phyloP scores from a whole-genome alignment of 2,797 vertebrate species.

The Coilia nasus region DNA sequence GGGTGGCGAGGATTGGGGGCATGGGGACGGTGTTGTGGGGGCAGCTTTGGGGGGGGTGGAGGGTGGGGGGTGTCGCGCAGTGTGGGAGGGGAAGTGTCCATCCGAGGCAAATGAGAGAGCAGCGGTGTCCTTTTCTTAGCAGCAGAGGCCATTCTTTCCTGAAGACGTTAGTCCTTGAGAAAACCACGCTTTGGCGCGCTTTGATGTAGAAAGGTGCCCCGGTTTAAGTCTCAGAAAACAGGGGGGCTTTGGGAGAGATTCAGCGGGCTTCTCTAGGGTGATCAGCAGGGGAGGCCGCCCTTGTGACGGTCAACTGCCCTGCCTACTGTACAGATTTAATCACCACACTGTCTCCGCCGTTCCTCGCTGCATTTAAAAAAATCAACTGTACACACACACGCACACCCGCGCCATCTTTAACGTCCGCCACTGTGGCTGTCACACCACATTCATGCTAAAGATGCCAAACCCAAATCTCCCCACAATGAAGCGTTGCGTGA shows the following conservation, averaged over 20 bases:
- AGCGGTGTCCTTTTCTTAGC: conserved; percentile 76
- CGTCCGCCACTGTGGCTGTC: conserved; percentile 58
- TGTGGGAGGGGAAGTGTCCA: conserved; percentile 29
- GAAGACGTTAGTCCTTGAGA: conserved; percentile 75
- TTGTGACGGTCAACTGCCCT: conserved; percentile 62
- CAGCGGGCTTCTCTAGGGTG: conserved; percentile 67
- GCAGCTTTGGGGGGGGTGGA: conserved; percentile 46
- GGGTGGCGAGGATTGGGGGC: conserved; percentile 37
- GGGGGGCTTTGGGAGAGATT: conserved; percentile 67
- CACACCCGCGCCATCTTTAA: conserved; percentile 45
- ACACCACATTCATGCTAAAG: conserved; percentile 57
- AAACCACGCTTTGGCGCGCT: conserved; percentile 62
- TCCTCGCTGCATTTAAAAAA: conserved; percentile 49
- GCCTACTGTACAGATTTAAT: conserved; percentile 68
- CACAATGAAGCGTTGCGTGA: conserved; percentile 50
- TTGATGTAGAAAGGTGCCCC: conserved; percentile 78
- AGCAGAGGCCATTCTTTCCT: conserved; percentile 80
- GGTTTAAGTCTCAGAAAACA: conserved; percentile 67
- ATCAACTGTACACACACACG: conserved; percentile 48
- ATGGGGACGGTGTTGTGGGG: not conserved
- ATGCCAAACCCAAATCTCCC: conserved; percentile 52
- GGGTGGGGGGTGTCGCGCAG: conserved; percentile 51
- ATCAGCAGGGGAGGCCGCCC: conserved; percentile 57
- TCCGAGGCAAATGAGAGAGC: conserved; percentile 74
- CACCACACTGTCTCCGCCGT: conserved; percentile 49